phyloP scores from a whole-genome alignment of 2,797 vertebrate genomes.

The Enteromius thamalakanensis region DNA sequence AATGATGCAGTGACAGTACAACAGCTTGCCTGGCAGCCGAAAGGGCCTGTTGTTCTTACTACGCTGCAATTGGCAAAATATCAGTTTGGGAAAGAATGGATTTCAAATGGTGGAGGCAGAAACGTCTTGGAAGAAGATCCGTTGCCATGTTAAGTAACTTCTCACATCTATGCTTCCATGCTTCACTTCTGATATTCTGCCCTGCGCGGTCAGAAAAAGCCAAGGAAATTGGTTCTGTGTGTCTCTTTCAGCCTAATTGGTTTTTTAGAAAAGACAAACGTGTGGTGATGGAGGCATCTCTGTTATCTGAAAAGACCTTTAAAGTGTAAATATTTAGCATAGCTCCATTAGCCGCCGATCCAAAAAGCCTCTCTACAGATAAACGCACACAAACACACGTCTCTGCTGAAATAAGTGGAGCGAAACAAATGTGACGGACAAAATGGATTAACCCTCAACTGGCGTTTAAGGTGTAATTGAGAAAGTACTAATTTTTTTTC shows the following conservation, averaged over 20 bases:
- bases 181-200: conserved; percentile 26
- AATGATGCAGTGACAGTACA: conserved; percentile 44
- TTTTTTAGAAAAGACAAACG: conserved; percentile 24
- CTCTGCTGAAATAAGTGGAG: conserved; percentile 21
- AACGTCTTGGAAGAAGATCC: conserved; percentile 23
- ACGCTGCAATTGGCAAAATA: conserved; percentile 39
- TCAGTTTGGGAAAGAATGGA: conserved; percentile 31
- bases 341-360: background rate
- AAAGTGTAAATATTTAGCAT: conserved; percentile 17
- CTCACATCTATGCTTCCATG: conserved; percentile 7
- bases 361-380: conserved; percentile 14
- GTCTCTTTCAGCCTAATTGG: background rate
- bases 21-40: conserved; percentile 43
- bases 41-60: conserved; percentile 31
- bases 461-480: conserved; percentile 48
- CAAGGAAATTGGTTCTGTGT: conserved; percentile 7
- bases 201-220: conserved; percentile 17
- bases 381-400: conserved; percentile 16
- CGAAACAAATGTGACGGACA: conserved; percentile 23
- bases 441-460: conserved; percentile 42
- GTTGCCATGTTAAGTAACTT: conserved; percentile 29
- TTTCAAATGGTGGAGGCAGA: conserved; percentile 31
- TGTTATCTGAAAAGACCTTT: conserved; percentile 30
- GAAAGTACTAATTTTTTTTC: conserved; percentile 57
- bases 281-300: conserved; percentile 4